A percentile compares a stretch with the other conserved stretches of the same genome.
phyloP scores from a whole-genome alignment of 2,797 vertebrate genomes.

The Melanotaenia parkinsoni region DNA sequence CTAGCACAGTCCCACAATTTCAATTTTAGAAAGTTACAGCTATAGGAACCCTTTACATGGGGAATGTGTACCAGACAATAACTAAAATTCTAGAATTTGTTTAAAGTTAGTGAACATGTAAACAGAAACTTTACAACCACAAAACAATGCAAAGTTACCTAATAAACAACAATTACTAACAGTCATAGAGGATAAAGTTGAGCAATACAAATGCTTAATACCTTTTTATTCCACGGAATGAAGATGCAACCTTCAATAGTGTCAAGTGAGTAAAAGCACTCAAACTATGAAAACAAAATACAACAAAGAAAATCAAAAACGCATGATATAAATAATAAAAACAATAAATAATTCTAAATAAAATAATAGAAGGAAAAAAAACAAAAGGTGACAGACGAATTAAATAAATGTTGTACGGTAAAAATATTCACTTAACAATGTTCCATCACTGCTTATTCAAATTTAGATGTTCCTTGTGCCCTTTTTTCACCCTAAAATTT shows the following conservation, averaged over 20 bases:
- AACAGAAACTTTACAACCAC: background rate
- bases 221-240: slow-evolving; percentile 98
- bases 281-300: slow-evolving; percentile 92
- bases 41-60: background rate
- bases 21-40: background rate
- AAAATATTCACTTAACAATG: background rate
- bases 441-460: background rate
- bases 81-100: slow-evolving; percentile 1
- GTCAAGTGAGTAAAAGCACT: slow-evolving; percentile 93
- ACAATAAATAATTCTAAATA: slow-evolving; percentile 21
- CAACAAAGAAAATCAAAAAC: slow-evolving; percentile 68
- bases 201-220: slow-evolving; percentile 78
- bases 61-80: background rate
- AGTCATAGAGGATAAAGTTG: slow-evolving; percentile 14
- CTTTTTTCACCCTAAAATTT: background rate
- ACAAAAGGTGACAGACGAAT: slow-evolving; percentile 38
- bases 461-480: background rate
- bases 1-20: background rate
- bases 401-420: background rate
- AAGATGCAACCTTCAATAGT: slow-evolving; percentile 97
- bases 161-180: slow-evolving; percentile 2
- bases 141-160: slow-evolving; percentile 5
- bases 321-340: slow-evolving; percentile 63
- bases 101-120: background rate
- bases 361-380: slow-evolving; percentile 30